Conservation (phyloP, 2,113 vertebrate species). For the Semnornis frantzii region DNA sequence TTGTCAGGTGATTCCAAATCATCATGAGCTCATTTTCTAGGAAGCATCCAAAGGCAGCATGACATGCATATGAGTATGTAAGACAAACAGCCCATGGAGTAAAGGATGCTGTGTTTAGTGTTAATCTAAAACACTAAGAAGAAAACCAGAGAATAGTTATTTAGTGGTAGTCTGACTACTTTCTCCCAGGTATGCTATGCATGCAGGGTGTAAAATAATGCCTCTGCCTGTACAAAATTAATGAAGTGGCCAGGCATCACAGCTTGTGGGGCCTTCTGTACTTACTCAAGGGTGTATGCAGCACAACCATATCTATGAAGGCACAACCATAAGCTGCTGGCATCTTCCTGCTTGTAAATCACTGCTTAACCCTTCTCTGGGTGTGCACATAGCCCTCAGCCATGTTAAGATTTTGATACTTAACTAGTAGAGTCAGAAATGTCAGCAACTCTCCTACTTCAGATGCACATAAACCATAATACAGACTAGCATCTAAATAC, state of each 20-base stretch:
- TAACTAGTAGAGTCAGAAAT: neutral
- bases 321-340: neutral
- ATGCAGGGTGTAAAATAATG: accelerated
- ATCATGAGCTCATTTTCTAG: neutral
- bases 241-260: neutral
- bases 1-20: neutral
- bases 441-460: neutral
- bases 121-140: neutral
- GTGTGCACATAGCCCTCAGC: neutral
- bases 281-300: neutral
- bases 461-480: neutral
- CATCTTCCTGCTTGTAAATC: neutral
- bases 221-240: neutral
- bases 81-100: neutral
- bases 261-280: neutral
- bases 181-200: neutral
- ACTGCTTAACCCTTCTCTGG: neutral
- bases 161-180: neutral
- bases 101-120: neutral
- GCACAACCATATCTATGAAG: neutral
- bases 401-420: neutral
- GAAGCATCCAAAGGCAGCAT: neutral
- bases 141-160: neutral
- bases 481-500: neutral
- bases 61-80: accelerated